Conservation (phyloP, 37 sponge, comb jelly and placozoan genomes). For the Diacarnus erythraeanus region DNA sequence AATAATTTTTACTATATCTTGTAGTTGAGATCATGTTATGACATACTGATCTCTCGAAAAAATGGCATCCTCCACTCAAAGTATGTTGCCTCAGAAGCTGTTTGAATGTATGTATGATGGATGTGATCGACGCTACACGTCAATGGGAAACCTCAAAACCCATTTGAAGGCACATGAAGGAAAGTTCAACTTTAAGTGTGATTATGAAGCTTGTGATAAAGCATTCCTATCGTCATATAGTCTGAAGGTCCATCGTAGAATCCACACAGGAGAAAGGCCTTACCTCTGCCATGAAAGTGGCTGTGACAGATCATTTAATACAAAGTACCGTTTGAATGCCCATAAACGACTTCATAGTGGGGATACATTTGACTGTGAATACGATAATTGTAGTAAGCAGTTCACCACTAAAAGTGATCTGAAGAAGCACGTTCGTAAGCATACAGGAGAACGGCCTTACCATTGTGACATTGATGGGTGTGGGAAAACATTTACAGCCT, state of each 20-base stretch:
- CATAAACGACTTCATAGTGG: conserved; percentile 84
- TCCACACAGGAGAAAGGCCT: conserved; percentile 87
- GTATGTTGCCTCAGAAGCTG: conserved; percentile 7
- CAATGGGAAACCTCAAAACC: conserved; percentile 67
- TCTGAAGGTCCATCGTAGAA: conserved; percentile 71
- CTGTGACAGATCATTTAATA: conserved; percentile 79
- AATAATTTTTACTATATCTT: too few relatives aligned
- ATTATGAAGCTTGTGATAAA: conserved; percentile 68
- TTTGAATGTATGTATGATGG: conserved; percentile 80
- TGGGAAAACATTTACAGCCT: conserved; percentile 65
- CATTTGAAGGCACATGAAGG: conserved; percentile 82
- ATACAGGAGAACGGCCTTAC: conserved; percentile 82
- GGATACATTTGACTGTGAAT: conserved; percentile 77
- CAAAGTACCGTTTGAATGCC: conserved; percentile 78
- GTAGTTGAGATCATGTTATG: too few relatives aligned
- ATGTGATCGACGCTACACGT: conserved; percentile 72
- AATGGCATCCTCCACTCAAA: too few relatives aligned
- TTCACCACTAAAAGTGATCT: conserved; percentile 88
- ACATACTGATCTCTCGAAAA: too few relatives aligned
- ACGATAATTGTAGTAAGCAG: conserved; percentile 66
- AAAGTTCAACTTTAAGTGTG: conserved; percentile 71
- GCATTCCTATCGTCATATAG: conserved; percentile 85
- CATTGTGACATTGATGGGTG: conserved; percentile 66
- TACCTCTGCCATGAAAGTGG: conserved; percentile 67
- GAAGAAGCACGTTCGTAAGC: conserved; percentile 75